phyloP scores from a whole-genome alignment of 2,888 invertebrate genomes.

The Dione juno region DNA sequence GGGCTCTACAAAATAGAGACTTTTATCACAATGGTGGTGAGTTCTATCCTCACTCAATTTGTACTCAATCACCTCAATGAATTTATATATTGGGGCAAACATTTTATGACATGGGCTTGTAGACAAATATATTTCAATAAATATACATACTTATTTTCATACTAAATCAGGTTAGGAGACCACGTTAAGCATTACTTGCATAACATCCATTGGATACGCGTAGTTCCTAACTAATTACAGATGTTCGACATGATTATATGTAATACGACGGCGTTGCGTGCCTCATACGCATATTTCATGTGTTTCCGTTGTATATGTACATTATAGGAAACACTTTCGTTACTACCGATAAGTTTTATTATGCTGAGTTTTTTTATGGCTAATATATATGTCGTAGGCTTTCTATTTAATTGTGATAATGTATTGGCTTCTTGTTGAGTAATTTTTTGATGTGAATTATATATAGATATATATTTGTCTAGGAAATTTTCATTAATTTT shows the following conservation, averaged over 20 bases:
- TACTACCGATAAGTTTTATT: constrained; percentile 10
- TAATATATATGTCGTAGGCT: not conserved
- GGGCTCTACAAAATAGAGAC: too few species aligned
- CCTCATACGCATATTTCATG: constrained; percentile 16
- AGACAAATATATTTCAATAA: too few species aligned
- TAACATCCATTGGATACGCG: constrained; percentile 7
- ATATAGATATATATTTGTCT: too few species aligned
- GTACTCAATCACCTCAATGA: too few species aligned
- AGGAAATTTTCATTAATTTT: too few species aligned
- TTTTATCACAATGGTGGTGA: too few species aligned
- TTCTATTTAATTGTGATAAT: constrained; percentile 1
- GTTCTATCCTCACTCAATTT: too few species aligned
- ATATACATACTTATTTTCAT: not conserved
- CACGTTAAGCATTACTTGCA: not conserved
- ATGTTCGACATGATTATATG: constrained; percentile 17
- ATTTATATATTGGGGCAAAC: too few species aligned
- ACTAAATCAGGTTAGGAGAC: constrained; percentile 4
- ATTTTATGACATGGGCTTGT: too few species aligned
- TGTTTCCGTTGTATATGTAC: constrained; percentile 3
- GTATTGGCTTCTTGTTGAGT: not conserved
- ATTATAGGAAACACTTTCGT: constrained; percentile 12
- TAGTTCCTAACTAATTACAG: constrained; percentile 26
- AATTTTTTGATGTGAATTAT: too few species aligned
- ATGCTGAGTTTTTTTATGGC: not conserved
- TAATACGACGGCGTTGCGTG: constrained; percentile 23